phyloP scores from a whole-genome alignment of 2,113 vertebrate genomes.

The Malurus cyaneus region DNA sequence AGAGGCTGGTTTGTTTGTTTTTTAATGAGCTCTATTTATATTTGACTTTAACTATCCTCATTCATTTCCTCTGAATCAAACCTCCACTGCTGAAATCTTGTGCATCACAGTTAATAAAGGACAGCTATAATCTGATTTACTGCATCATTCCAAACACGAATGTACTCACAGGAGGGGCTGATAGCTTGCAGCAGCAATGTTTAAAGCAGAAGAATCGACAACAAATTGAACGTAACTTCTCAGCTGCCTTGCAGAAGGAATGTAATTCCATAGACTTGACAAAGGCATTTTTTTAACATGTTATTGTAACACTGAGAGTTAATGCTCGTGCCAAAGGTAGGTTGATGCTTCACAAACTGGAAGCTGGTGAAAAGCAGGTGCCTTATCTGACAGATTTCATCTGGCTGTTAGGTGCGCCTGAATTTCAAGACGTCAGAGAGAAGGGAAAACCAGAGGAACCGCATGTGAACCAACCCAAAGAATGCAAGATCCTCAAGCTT shows the following conservation, averaged over 20 bases:
- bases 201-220: slow-evolving; percentile 2
- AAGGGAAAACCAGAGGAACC: neutral
- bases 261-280: neutral
- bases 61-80: slow-evolving; percentile 48
- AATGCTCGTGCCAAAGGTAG: neutral
- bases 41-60: slow-evolving; percentile 55
- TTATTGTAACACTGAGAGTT: neutral
- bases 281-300: neutral
- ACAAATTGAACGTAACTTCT: slow-evolving; percentile 6
- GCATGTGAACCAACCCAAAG: neutral
- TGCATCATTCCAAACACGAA: neutral
- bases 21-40: slow-evolving; percentile 61
- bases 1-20: slow-evolving; percentile 48
- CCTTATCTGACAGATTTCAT: neutral
- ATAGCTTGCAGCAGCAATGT: neutral
- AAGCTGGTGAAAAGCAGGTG: neutral
- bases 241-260: neutral
- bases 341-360: neutral
- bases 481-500: neutral
- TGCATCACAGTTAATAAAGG: slow-evolving; percentile 29
- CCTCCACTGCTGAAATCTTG: neutral
- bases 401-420: neutral
- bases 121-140: slow-evolving; percentile 45
- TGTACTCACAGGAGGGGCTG: neutral
- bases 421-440: neutral